Evolutionary conservation across 2,113 vertebrate genomes (phyloP).

Genomic region (Marcusenius ussheri): DNA sequence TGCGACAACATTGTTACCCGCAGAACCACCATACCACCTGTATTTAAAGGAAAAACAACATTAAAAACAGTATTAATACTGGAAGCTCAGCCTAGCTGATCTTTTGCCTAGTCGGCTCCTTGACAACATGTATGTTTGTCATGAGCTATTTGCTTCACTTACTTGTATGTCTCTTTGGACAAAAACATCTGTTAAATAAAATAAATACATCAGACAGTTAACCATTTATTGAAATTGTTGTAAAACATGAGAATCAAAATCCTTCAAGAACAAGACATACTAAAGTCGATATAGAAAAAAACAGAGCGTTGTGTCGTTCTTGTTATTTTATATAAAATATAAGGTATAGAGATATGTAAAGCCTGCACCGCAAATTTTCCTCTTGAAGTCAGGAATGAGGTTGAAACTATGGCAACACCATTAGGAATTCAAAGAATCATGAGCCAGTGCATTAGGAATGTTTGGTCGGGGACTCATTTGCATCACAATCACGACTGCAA

Average conservation of each 20-base stretch:
- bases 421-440: conserved; percentile 33
- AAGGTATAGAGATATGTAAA: conserved; percentile 26
- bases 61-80: neutral
- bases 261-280: neutral
- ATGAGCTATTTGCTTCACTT: neutral
- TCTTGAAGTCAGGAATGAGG: neutral
- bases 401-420: conserved; percentile 39
- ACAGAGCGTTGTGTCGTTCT: neutral
- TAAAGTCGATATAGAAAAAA: neutral
- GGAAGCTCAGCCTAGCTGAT: neutral
- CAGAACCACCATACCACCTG: neutral
- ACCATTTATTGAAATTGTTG: neutral
- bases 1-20: neutral
- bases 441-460: conserved; percentile 30
- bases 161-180: neutral
- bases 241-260: neutral
- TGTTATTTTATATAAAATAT: neutral
- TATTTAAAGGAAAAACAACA: neutral
- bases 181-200: neutral
- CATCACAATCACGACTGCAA: conserved; percentile 29
- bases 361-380: conserved; percentile 29
- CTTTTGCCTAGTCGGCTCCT: neutral
- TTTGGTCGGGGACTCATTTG: conserved; percentile 31
- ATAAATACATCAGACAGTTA: neutral
- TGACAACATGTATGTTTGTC: neutral